Conservation (phyloP, 1,140 invertebrate species). For the Trachymyrmex septentrionalis region DNA sequence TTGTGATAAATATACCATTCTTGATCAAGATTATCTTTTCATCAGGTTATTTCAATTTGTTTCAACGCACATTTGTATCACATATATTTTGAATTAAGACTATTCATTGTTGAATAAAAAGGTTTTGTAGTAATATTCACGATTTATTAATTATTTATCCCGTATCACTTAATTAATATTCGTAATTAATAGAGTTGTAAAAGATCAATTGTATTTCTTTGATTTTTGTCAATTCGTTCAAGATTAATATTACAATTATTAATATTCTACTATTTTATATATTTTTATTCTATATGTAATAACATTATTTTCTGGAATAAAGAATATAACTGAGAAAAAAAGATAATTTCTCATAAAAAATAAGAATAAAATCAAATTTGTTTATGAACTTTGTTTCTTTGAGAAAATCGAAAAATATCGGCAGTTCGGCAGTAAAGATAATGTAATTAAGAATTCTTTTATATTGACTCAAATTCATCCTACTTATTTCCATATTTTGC, state of each 20-base stretch:
- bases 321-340: not conserved
- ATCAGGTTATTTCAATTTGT: conserved; percentile 15
- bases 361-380: not conserved
- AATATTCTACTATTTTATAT: not conserved
- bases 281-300: no score
- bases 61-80: conserved; percentile 19
- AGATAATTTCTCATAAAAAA: not conserved
- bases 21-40: not conserved
- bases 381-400: not conserved
- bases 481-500: conserved; percentile 4
- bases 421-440: not conserved
- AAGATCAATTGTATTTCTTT: not conserved
- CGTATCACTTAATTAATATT: not conserved
- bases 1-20: not conserved
- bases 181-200: not conserved
- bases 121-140: conserved; percentile 57
- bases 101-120: conserved; percentile 72
- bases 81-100: conserved; percentile 55
- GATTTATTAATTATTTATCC: conserved; percentile 31
- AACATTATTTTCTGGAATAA: not conserved
- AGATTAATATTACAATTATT: not conserved
- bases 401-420: not conserved
- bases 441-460: not conserved
- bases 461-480: not conserved
- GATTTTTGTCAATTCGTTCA: not conserved